Evolutionary conservation across 1,140 invertebrate species (phyloP), one percentile per base, ranked within the genome.

Genomic region (Pseudomyrmex cubaensis): DNA sequence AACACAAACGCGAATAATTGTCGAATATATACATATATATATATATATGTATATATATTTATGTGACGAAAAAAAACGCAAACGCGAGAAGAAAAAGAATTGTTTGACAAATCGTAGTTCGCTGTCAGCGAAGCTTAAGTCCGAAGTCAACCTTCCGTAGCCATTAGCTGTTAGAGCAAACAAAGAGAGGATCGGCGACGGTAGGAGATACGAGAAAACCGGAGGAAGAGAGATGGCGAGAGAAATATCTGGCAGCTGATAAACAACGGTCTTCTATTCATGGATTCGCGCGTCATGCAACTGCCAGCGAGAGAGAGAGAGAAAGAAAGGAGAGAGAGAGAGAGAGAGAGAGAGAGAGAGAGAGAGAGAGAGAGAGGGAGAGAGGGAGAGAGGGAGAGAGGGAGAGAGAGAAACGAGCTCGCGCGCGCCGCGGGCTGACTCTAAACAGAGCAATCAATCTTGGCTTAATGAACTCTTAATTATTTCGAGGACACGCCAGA

Each of bases 401-500:
- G 62, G 63, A 56, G 64, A 17, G 10, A 62, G 22, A 10, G 54
- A 25, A 15, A 52, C 69, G 12, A 54, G 66, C 46, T 35, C n/a
- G 82, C 46, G 67, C n/a, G 77, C 69, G 48, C 13, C 63, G 82
- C 10, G 44, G 84, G 63, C 69, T 87, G 82, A 69, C 76, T 91
- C 82, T 90, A 90, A 90, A 91, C 87, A 91, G 85, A 87, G 88
- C 88, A 84, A 93, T 93, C 91, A 92, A 92, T 93, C 91, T 90
- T 89, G 82, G 83, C 87, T 93, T 93, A 93, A 93, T 93, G 93
- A 93, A 94, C 93, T 93, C 92, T 93, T 94, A 93, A 94, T 94
- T 94, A 94, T 94, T 94, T 94, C 88, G 92, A 93, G 90, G 93
- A 94, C 92, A 93, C 85, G 90, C 87, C 82, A 90, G 87, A 90